A percentile compares a stretch with the other conserved stretches of the same genome.
Conservation (phyloP, 2,113 vertebrate species). For the Tetrao urogallus region DNA sequence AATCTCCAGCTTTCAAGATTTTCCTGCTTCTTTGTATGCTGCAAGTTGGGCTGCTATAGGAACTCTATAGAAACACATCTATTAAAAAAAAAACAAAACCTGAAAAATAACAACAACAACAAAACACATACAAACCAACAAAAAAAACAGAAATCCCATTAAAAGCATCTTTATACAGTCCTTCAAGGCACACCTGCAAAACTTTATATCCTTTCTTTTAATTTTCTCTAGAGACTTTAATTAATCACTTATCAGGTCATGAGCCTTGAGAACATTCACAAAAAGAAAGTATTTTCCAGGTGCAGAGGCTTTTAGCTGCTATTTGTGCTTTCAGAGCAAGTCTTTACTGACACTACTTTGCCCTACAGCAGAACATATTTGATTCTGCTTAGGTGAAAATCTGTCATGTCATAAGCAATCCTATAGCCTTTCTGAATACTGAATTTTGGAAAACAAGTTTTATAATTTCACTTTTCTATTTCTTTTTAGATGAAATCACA, state of each 20-base stretch:
- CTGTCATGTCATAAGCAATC: not conserved
- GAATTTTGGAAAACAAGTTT: not conserved
- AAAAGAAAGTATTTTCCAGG: not conserved
- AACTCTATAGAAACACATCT: not conserved
- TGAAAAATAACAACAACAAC: not conserved
- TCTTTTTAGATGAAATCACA: conserved; percentile 52
- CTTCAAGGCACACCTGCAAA: not conserved
- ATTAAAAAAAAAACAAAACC: not conserved
- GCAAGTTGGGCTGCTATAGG: not conserved
- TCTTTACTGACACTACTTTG: not conserved
- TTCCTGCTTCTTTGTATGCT: not conserved
- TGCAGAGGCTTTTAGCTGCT: not conserved
- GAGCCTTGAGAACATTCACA: not conserved
- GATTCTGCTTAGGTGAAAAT: not conserved
- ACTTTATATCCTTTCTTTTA: not conserved
- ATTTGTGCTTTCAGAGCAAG: not conserved
- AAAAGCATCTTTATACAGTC: not conserved
- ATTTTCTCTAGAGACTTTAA: not conserved
- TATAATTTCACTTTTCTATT: not conserved
- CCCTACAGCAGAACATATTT: not conserved
- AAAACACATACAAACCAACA: not conserved
- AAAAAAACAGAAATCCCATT: not conserved
- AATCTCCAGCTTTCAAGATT: not conserved
- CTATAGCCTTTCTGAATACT: not conserved
- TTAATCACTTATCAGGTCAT: conserved; percentile 8